Base-by-base conservation (phyloP, 1,140 invertebrate genomes). In the Drosophila takahashii region DNA sequence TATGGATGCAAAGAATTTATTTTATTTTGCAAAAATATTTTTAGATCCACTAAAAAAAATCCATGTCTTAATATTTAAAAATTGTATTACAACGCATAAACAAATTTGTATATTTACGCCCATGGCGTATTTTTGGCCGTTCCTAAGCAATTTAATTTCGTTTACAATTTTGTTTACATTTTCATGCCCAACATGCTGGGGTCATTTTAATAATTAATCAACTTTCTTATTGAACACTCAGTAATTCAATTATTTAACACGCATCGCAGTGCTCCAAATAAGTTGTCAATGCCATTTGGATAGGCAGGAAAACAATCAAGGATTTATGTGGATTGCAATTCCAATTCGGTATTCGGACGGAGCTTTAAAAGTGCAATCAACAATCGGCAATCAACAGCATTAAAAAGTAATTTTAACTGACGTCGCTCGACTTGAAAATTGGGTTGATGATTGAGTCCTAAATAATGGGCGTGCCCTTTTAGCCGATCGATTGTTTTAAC, bases 181-280 rank as follows among this genome's bases (percentile, higher is more conserved):
- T 51, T 18, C 9, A 5, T 11, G 9, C 3, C 13, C 36, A 29
- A 32, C n/a, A 29, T 26, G 60, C 39, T 34, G 53, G 53, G 29
- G 4, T 36, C n/a, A 2, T 16, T 65, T 65, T 6, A 67, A 67
- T 67, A 52, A 65, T 67, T 65, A 52, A 67, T 65, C 45, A 39
- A 51, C 27, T 65, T 52, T 64, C 59, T 51, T 67, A 50, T 32
- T 26, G 36, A 41, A 26, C 64, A 66, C 44, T 64, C 18, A 27
- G n/a, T 58, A 16, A 52, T 44, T 67, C n/a, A 67, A 67, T 67
- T 65, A 67, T 67, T 66, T 44, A 67, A 65, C 36, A 34, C 60
- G 27, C 45, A 45, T 61, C 16, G 44, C 26, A 47, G 32, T 66
- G 57, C 57, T 44, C 36, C 60, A 41, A 66, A 66, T 66, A 42